Percentiles rank a stretch among this genome's conserved stretches.
These are phyloP conservation scores for Cylas formicarius DNA, from an alignment of 1,140 invertebrate genomes.

Conservation along the genomic window DNA sequence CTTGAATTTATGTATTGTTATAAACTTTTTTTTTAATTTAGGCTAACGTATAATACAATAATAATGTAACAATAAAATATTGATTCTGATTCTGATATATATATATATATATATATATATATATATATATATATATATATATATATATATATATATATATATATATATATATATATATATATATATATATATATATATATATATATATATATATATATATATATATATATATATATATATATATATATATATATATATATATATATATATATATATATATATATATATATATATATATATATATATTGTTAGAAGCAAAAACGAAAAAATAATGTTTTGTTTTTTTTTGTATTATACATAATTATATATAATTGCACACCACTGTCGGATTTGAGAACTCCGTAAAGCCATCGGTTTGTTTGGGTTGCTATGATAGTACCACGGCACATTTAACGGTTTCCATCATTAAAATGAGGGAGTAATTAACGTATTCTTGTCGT, in stretches of 20 bases:
- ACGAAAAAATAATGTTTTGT: slow-evolving; percentile 1
- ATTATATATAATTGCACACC: too few species aligned
- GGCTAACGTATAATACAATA: too few species aligned
- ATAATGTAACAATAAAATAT: too few species aligned
- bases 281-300: slow-evolving; percentile 7
- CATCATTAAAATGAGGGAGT: too few species aligned
- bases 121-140: slow-evolving; percentile 7
- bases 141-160: slow-evolving; percentile 7
- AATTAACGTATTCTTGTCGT: too few species aligned
- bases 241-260: slow-evolving; percentile 7
- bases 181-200: slow-evolving; percentile 7
- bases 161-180: slow-evolving; percentile 7
- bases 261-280: slow-evolving; percentile 6
- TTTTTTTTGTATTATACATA: too few species aligned
- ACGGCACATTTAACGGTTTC: too few species aligned
- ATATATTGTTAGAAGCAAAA: neutral
- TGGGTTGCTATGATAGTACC: too few species aligned
- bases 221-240: slow-evolving; percentile 7
- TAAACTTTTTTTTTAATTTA: too few species aligned
- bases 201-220: slow-evolving; percentile 6
- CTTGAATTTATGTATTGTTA: too few species aligned
- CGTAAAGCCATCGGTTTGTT: too few species aligned
- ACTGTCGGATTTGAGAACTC: too few species aligned
- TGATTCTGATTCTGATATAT: slow-evolving; percentile 1
- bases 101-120: slow-evolving; percentile 7